Base-by-base conservation (phyloP, 1,140 invertebrate genomes). In the Lasaia peninsularis region DNA sequence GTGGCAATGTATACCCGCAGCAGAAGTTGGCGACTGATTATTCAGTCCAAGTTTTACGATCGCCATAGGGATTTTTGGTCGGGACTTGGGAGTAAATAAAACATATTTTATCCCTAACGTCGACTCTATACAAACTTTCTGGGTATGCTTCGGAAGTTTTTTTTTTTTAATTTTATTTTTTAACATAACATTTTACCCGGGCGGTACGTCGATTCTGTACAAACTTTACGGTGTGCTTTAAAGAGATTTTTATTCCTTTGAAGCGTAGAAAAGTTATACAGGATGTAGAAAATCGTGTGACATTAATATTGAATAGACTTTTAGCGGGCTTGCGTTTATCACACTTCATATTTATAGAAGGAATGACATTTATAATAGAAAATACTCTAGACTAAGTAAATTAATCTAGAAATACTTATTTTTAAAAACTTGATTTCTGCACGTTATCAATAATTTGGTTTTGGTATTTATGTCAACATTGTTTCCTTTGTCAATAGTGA, bases 31-130 rank as follows among this genome's bases (percentile, higher is more conserved):
- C 58, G 62, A 54, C 62, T 65, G 58, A 63, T 64, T 67, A 64
- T 67, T 67, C 62, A 59, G 65, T 35, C 40, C 56, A 40, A 56
- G 61, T 58, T 67, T 61, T 56, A 53, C 62, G 62, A 63, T 67
- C 52, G 56, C 59, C 62, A 56, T 50, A 37, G 58, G 61, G 62
- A 56, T 58, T 65, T 65, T 33, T 44, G 51, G 24, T 28, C 24
- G 24, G 24, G 24, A 28, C 24, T 28, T 40, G 44, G 49, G 32
- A 52, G 52, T 55, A 65, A 62, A 62, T 65, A 65, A 65, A 31
- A 59, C 50, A 52, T 52, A 52, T 52, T 52, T 52, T 33, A 44
- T 44, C 40, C 18, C 16, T 16, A 11, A 44, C 40, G 40, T 44
- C 40, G 40, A 44, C 18, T 44, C 40, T 44, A 11, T 44, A 44